A percentile compares a stretch with the other conserved stretches of the same genome.
phyloP scores from a whole-genome alignment of 2,113 vertebrate species.

The Clupea harengus region DNA sequence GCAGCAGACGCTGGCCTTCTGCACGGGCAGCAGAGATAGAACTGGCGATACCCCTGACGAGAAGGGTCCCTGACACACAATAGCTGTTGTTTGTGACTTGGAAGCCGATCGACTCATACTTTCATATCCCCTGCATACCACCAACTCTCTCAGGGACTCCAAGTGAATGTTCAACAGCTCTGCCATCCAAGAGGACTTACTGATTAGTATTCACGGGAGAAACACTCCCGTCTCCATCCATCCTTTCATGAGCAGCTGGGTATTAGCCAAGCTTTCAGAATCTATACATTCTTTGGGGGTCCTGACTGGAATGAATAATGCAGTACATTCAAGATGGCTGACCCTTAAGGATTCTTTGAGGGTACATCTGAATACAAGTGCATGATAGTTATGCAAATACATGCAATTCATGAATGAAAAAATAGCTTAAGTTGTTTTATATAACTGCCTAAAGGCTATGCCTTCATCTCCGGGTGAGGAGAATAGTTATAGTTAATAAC shows the following conservation, averaged over 20 bases:
- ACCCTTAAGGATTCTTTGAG: background rate
- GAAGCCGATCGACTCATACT: constrained; percentile 39
- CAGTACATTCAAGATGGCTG: background rate
- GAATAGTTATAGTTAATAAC: too few species aligned
- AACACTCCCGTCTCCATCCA: background rate
- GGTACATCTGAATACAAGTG: background rate
- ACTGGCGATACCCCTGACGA: constrained; percentile 14
- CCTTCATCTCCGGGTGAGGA: background rate
- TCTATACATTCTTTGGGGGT: background rate
- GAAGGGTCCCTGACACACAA: constrained; percentile 48
- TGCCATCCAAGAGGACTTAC: constrained; percentile 20
- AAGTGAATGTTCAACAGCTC: constrained; percentile 61
- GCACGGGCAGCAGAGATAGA: background rate
- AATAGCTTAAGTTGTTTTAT: background rate
- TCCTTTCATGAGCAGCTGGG: background rate
- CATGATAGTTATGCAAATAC: background rate
- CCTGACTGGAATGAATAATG: background rate
- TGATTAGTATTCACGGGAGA: background rate
- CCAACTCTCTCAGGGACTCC: constrained; percentile 55
- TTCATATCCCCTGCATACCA: constrained; percentile 54
- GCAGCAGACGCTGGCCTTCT: background rate
- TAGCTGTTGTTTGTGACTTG: constrained; percentile 48
- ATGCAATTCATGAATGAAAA: background rate
- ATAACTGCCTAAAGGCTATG: background rate
- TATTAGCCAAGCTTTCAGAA: too few species aligned